Evolutionary conservation across 2,888 invertebrate species (phyloP), one percentile per base, ranked within the genome.

Genomic region (Mimas tiliae): DNA sequence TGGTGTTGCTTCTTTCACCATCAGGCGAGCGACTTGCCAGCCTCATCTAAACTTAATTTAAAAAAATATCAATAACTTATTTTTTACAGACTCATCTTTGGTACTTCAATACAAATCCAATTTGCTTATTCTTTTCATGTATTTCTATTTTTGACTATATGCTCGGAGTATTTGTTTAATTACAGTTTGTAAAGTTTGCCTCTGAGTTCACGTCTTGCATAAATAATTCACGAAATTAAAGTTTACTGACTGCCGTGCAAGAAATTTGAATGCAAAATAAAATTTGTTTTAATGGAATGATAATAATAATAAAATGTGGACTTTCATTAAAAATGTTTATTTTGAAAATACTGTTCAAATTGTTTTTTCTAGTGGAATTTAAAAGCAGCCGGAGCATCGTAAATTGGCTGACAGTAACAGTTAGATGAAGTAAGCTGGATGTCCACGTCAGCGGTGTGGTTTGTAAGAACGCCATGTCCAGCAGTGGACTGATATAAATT

Each of bases 211-310:
- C 19, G 42, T 58, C 58, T 58, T 58, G 58, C 58, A 58, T 58
- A 58, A 58, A 58, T 58, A 58, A 58, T 58, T 55, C 16, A 38
- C 58, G 42, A 58, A 58, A 58, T 58, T 58, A 58, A 58, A 58
- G 42, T 58, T 58, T 58, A 58, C 21, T 19, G 58, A 42, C 58
- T 55, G 16, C 55, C 33, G 53, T 16, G 16, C 14, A 42, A 58
- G 58, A 42, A 58, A 58, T 58, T 58, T 58, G 19, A 58, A 58
- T 58, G 58, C 19, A 58, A 19, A 58, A 58, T 42, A 21, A 58
- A 42, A 42, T 58, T 55, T 58, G 19, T 38, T 58, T 42, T 38
- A 16, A 19, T 12, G 11, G 58, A 9, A 12, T 58, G 16, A 8
- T 58, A 16, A 38, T 58, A 12, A 27, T 4, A 19, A n/a, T n/a